A percentile compares a stretch with the other conserved stretches of the same genome.
Conservation (phyloP, 2,797 vertebrate species). For the Diplodus puntazzo region DNA sequence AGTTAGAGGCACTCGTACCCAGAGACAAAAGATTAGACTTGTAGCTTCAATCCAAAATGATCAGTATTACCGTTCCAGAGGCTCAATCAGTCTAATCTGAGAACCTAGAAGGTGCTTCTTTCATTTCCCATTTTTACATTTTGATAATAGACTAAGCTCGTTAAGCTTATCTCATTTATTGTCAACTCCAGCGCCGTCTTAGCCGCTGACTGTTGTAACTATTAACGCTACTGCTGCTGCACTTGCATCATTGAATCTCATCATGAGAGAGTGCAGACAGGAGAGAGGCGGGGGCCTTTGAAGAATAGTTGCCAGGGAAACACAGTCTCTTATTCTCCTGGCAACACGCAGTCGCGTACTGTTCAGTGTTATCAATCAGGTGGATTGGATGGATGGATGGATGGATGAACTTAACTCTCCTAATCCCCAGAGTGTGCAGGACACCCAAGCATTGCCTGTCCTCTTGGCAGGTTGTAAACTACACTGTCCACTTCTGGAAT, state of each 20-base stretch:
- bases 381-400: constrained; percentile 40
- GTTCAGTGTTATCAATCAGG: constrained; percentile 54
- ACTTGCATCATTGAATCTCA: constrained; percentile 78
- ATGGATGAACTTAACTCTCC: constrained; percentile 31
- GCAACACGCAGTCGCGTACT: constrained; percentile 49
- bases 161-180: constrained; percentile 32
- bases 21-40: not conserved
- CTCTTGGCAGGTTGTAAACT: constrained; percentile 33
- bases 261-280: constrained; percentile 61
- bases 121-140: constrained; percentile 17
- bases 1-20: not conserved
- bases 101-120: not conserved
- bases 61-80: not conserved
- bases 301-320: constrained; percentile 80
- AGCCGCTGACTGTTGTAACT: constrained; percentile 66
- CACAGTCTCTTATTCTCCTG: constrained; percentile 72
- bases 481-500: constrained; percentile 22
- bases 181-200: constrained; percentile 17
- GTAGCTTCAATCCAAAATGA: not conserved
- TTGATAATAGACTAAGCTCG: constrained; percentile 4
- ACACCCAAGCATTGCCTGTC: constrained; percentile 30
- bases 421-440: constrained; percentile 43
- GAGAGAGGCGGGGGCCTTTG: constrained; percentile 62
- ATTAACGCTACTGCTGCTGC: constrained; percentile 71
- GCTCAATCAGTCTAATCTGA: constrained; percentile 3